phyloP scores from a whole-genome alignment of 2,113 vertebrate species.

The Chaetodon trifascialis region DNA sequence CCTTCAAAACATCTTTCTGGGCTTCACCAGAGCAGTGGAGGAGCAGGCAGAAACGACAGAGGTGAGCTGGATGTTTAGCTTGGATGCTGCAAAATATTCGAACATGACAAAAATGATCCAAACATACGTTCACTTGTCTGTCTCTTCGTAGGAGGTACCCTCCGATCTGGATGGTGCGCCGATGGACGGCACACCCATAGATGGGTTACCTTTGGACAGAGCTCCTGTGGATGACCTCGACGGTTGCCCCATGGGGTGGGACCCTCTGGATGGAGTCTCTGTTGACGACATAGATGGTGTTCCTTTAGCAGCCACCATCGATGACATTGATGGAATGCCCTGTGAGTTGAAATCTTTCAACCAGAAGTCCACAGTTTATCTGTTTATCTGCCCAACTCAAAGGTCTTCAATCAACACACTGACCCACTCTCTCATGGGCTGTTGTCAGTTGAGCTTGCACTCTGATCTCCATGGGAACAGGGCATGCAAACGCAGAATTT shows the following conservation, averaged over 20 bases:
- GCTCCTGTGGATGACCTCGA: constrained; percentile 81
- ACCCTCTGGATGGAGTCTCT: constrained; percentile 84
- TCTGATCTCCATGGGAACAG: not conserved
- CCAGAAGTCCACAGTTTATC: not conserved
- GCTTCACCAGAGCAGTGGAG: constrained; percentile 81
- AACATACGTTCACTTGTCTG: not conserved
- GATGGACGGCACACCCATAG: constrained; percentile 64
- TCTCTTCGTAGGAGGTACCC: constrained; percentile 53
- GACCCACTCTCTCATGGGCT: not conserved
- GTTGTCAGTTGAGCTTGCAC: not conserved
- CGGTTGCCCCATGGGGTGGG: constrained; percentile 85
- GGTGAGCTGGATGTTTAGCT: constrained; percentile 62
- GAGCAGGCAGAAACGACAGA: constrained; percentile 71
- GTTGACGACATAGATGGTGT: constrained; percentile 87
- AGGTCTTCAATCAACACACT: not conserved
- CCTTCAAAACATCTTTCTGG: constrained; percentile 88
- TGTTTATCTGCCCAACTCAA: not conserved
- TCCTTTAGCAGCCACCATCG: constrained; percentile 76
- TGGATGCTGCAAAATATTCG: too few species aligned
- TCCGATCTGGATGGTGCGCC: constrained; percentile 75
- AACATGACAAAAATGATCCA: not conserved
- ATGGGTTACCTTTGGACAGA: constrained; percentile 70
- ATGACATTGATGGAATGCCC: constrained; percentile 87
- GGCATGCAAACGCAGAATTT: not conserved
- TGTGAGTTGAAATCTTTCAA: constrained; percentile 71